Evolutionary conservation across 2,888 invertebrate species (phyloP).

Genomic region (Eucera pruinosa): DNA sequence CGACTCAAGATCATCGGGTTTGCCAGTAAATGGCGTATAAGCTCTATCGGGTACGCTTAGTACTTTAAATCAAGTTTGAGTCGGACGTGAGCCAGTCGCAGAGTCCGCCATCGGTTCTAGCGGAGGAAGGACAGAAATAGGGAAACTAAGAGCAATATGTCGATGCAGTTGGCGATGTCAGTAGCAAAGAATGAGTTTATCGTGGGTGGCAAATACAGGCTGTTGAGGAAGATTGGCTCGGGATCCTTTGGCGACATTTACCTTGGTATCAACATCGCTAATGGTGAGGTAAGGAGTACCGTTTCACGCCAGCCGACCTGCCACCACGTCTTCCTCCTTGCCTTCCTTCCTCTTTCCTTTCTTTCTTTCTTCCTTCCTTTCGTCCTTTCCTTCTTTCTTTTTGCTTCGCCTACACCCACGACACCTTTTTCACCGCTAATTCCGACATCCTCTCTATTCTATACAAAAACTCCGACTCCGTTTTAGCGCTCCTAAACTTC

Average conservation of each 20-base stretch:
- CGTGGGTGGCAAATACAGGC: slow-evolving; percentile 96
- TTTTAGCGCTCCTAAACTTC: slow-evolving; percentile 10
- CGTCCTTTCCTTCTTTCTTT: too few relatives aligned
- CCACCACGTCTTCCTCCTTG: slow-evolving; percentile 34
- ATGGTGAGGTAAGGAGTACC: slow-evolving; percentile 91
- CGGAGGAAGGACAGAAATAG: slow-evolving; percentile 55
- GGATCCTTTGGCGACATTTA: slow-evolving; percentile 99
- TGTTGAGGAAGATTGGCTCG: slow-evolving; percentile 98
- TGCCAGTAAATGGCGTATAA: slow-evolving; percentile 52
- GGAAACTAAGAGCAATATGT: slow-evolving; percentile 66
- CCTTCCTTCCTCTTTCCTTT: slow-evolving; percentile 15
- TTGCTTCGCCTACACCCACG: too few relatives aligned
- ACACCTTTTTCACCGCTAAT: slow-evolving; percentile 19
- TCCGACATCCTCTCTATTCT: neutral
- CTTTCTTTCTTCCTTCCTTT: slow-evolving; percentile 7
- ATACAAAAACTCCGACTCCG: neutral
- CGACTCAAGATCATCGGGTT: slow-evolving; percentile 42
- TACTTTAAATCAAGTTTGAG: slow-evolving; percentile 58
- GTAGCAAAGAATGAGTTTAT: slow-evolving; percentile 89
- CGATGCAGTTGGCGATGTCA: slow-evolving; percentile 67
- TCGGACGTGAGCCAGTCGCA: slow-evolving; percentile 53
- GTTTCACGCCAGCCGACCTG: slow-evolving; percentile 49
- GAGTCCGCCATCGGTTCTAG: slow-evolving; percentile 56
- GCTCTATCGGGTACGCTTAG: slow-evolving; percentile 49
- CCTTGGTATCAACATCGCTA: slow-evolving; percentile 95